These are phyloP conservation scores for Tribolium madens DNA, from an alignment of 1,140 invertebrate genomes.

Conservation along the genomic window DNA sequence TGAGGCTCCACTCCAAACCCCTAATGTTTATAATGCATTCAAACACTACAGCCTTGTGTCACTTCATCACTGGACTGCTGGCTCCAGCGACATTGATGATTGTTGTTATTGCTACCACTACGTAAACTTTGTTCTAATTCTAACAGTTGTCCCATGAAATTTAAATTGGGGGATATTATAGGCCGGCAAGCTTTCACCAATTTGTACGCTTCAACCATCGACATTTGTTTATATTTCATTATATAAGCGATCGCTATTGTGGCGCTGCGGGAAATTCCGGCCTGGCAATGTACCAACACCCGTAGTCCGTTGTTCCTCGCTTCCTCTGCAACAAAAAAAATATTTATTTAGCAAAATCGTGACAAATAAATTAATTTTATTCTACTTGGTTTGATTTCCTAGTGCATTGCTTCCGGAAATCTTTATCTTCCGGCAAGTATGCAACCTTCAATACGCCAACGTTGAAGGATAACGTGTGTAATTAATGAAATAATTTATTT, in stretches of 20 bases:
- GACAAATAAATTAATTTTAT: background rate
- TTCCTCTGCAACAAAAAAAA: slow-evolving; percentile 80
- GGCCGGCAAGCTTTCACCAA: slow-evolving; percentile 87
- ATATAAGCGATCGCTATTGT: slow-evolving; percentile 96
- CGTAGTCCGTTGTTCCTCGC: slow-evolving; percentile 81
- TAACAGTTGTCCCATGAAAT: slow-evolving; percentile 95
- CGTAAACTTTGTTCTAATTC: slow-evolving; percentile 84
- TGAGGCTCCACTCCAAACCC: background rate
- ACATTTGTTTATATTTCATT: slow-evolving; percentile 88
- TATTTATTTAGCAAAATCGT: background rate
- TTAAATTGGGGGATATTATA: slow-evolving; percentile 96
- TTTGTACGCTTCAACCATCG: slow-evolving; percentile 91
- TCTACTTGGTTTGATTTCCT: no score
- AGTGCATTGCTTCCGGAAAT: slow-evolving; percentile 14
- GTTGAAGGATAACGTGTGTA: slow-evolving; percentile 11
- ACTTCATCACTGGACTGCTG: slow-evolving; percentile 69
- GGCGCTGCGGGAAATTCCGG: slow-evolving; percentile 93
- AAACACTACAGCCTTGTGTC: slow-evolving; percentile 70
- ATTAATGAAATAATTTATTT: slow-evolving; percentile 30
- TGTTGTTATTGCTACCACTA: slow-evolving; percentile 65
- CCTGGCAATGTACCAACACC: slow-evolving; percentile 95
- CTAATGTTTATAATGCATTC: slow-evolving; percentile 47
- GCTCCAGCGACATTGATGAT: slow-evolving; percentile 70
- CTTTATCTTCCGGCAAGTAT: background rate
- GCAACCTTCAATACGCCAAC: background rate